Evolutionary conservation across 2,113 vertebrate genomes (phyloP), one percentile per base, ranked within the genome.

Genomic region (Anoplopoma fimbria): DNA sequence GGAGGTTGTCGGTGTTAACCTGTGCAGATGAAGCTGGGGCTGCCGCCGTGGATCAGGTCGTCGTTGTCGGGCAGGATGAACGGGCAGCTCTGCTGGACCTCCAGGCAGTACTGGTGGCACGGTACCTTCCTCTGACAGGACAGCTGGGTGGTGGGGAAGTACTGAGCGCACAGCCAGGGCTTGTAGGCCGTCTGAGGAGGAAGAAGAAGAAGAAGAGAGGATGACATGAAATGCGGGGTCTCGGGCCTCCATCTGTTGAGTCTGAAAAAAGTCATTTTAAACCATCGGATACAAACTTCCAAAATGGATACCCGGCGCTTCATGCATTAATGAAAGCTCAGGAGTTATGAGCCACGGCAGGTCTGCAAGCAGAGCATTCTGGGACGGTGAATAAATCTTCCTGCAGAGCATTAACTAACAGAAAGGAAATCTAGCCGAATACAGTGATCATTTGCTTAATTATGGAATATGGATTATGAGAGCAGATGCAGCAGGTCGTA

Each of bases 11-110:
- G 13, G 49, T 47, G n/a, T 29, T 33, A 13, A 99, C 98, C 98
- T 97, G 98, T 98, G 93, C 98, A 99, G 96, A 99, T 98, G 96
- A 99, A 99, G 94, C 98, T 99, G 94, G 98, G 98, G 94, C 97
- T 96, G 93, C 98, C 98, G 85, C 98, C 98, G 25, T 99, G 98
- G 94, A 99, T 96, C 91, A 99, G 96, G 93, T 99, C 98, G 49
- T 99, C 97, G 5, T 99, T 99, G 93, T 99, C 98, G 70, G 98
- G 98, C 95, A 99, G 93, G 93, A 99, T 99, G 95, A 98, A 99
- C 14, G 98, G 98, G 93, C 98, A 99, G 94, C 96, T 96, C 86
- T 97, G 98, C 96, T 99, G 97, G 94, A 99, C 98, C 95, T 99
- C 97, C 95, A 97, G 95, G 96, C 98, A 99, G 96, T 99, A 99